phyloP scores from a whole-genome alignment of 1,140 invertebrate genomes.

The Cyphomyrmex costatus region DNA sequence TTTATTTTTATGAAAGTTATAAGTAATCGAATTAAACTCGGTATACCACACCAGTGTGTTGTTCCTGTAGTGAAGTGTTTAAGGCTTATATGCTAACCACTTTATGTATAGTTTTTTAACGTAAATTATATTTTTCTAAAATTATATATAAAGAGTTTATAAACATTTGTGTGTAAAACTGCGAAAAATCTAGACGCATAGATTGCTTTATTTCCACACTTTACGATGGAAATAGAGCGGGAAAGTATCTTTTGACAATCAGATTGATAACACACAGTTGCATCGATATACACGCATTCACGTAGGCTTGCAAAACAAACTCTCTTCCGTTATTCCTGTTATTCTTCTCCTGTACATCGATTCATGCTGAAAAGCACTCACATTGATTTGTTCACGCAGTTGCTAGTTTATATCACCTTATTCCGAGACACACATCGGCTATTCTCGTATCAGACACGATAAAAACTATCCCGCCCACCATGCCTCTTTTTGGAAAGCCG shows the following conservation, averaged over 20 bases:
- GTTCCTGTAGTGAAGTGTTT: too few species aligned
- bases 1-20: too few species aligned
- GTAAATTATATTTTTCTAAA: not conserved
- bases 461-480: slow-evolving; percentile 64
- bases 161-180: not conserved
- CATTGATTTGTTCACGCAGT: slow-evolving; percentile 84
- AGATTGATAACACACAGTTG: slow-evolving; percentile 77
- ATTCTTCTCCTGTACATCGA: slow-evolving; percentile 19
- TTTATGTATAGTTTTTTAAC: not conserved
- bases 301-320: slow-evolving; percentile 75
- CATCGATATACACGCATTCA: slow-evolving; percentile 62
- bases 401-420: slow-evolving; percentile 81
- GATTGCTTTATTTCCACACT: slow-evolving; percentile 21
- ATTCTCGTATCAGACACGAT: slow-evolving; percentile 72
- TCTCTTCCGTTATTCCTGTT: slow-evolving; percentile 60
- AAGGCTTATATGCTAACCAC: not conserved
- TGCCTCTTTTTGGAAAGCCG: slow-evolving; percentile 47
- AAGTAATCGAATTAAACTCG: too few species aligned
- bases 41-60: too few species aligned
- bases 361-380: slow-evolving; percentile 78
- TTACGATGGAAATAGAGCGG: slow-evolving; percentile 8
- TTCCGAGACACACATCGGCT: slow-evolving; percentile 64
- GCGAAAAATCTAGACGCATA: not conserved
- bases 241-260: slow-evolving; percentile 75
- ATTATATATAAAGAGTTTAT: not conserved